phyloP scores from a whole-genome alignment of 2,113 vertebrate genomes.

The Grus americana region DNA sequence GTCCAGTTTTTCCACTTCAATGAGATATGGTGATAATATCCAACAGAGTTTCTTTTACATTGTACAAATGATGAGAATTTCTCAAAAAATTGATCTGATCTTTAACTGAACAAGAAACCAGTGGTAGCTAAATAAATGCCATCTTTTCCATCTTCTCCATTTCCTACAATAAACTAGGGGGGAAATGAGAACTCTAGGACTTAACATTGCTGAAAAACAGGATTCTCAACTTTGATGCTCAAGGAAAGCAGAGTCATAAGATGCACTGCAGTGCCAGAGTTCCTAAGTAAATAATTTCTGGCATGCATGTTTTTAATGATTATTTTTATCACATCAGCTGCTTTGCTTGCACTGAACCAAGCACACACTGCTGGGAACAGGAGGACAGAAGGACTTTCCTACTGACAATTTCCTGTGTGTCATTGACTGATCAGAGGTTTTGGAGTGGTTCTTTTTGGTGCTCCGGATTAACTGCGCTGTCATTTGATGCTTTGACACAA shows the following conservation, averaged over 20 bases:
- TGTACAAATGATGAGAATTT: neutral
- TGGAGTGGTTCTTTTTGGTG: neutral
- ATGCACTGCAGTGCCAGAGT: neutral
- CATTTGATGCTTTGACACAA: neutral
- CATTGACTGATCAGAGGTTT: neutral
- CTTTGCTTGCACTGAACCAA: neutral
- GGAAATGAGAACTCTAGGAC: neutral
- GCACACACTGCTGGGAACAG: neutral
- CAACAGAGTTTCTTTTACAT: neutral
- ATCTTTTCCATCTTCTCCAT: neutral
- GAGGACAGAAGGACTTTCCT: neutral
- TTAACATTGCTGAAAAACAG: neutral
- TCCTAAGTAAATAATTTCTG: neutral
- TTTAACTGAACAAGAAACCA: neutral
- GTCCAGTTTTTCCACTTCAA: neutral
- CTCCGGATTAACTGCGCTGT: neutral
- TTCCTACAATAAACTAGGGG: neutral
- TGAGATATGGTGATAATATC: neutral
- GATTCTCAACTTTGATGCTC: neutral
- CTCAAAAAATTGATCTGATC: neutral
- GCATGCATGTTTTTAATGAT: neutral
- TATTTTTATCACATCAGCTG: neutral
- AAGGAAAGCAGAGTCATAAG: neutral
- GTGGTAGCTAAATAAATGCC: neutral
- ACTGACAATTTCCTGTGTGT: neutral